These are phyloP conservation scores for Conopomorpha cramerella DNA, from an alignment of 1,140 invertebrate species.

Conservation along the genomic window DNA sequence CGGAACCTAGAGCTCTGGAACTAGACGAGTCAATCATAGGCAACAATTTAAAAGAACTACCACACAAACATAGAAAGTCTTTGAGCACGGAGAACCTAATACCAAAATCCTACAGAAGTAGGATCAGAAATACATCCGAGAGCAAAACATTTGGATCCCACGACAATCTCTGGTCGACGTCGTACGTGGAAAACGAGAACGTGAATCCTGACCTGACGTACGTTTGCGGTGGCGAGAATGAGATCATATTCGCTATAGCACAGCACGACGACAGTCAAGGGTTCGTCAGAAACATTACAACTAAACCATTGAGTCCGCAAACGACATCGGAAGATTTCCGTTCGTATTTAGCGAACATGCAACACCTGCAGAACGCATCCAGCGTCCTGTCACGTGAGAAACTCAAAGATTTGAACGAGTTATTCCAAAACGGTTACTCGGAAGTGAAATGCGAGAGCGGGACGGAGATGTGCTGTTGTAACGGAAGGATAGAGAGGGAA, in stretches of 20 bases:
- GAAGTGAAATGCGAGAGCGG: slow-evolving; percentile 35
- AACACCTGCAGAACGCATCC: slow-evolving; percentile 69
- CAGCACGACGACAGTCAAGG: slow-evolving; percentile 28
- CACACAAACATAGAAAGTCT: slow-evolving; percentile 56
- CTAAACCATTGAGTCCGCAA: slow-evolving; percentile 64
- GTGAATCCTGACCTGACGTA: slow-evolving; percentile 47
- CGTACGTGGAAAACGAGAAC: slow-evolving; percentile 27
- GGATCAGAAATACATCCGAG: slow-evolving; percentile 26
- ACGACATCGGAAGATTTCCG: slow-evolving; percentile 69
- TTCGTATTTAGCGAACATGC: slow-evolving; percentile 69
- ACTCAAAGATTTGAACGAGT: slow-evolving; percentile 59
- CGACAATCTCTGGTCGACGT: slow-evolving; percentile 49
- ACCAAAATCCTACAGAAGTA: slow-evolving; percentile 49
- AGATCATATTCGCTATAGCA: slow-evolving; percentile 54
- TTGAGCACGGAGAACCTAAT: slow-evolving; percentile 63
- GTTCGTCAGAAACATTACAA: slow-evolving; percentile 62
- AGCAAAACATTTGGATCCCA: slow-evolving; percentile 48
- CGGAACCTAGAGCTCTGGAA: slow-evolving; percentile 48
- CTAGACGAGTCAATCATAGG: slow-evolving; percentile 45
- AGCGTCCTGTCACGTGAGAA: slow-evolving; percentile 62
- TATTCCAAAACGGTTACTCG: slow-evolving; percentile 61
- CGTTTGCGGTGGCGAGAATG: slow-evolving; percentile 49
- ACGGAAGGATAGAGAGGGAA: too few relatives aligned
- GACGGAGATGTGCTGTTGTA: too few relatives aligned
- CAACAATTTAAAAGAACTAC: slow-evolving; percentile 27